A percentile compares a stretch with the other conserved stretches of the same genome.
Evolutionary conservation across 2,888 invertebrate species (phyloP).

Genomic region (Parthenolecanium corni): DNA sequence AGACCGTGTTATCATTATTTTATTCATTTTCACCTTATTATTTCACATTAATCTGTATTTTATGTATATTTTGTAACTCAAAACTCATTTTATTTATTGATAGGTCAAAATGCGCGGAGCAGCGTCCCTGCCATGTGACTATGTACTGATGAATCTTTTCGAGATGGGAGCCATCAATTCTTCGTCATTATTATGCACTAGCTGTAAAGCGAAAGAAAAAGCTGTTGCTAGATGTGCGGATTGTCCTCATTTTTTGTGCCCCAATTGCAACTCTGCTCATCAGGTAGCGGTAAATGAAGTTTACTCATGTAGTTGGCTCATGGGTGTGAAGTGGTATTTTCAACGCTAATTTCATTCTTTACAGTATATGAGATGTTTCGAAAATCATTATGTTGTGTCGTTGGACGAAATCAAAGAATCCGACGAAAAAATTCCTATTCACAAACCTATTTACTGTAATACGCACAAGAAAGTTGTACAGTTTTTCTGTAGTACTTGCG

Average conservation of each 20-base stretch:
- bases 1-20: no score
- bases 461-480: conserved; percentile 74
- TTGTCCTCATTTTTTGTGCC: conserved; percentile 86
- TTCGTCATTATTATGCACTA: conserved; percentile 64
- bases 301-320: not conserved
- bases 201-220: conserved; percentile 89
- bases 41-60: no score
- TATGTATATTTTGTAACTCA: not conserved
- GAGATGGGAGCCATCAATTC: conserved; percentile 69
- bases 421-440: conserved; percentile 68
- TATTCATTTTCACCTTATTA: no score
- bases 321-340: not conserved
- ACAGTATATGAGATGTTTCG: conserved; percentile 85
- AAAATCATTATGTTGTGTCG: conserved; percentile 81
- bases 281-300: conserved; percentile 40
- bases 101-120: conserved; percentile 65
- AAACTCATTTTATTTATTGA: conserved; percentile 15
- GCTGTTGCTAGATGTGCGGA: conserved; percentile 89
- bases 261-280: conserved; percentile 89
- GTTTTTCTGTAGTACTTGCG: conserved; percentile 76
- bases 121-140: conserved; percentile 69
- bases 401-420: conserved; percentile 71
- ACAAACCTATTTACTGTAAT: conserved; percentile 77
- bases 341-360: conserved; percentile 3
- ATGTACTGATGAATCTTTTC: conserved; percentile 71